phyloP scores from a whole-genome alignment of 2,113 vertebrate genomes.

The Leucosticte australis region DNA sequence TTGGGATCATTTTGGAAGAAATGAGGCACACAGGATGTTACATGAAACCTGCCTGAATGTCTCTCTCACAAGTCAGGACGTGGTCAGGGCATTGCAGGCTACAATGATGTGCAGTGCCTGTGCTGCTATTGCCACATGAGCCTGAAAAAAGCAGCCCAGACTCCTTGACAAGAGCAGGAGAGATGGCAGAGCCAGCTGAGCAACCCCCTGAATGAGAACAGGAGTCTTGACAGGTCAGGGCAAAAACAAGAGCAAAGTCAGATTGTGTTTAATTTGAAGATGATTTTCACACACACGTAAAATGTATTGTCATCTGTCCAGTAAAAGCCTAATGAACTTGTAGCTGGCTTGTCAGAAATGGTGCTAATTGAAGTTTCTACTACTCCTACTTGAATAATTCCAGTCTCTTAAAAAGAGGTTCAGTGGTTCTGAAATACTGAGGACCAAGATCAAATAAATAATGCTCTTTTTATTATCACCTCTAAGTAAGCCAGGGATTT shows the following conservation, averaged over 20 bases:
- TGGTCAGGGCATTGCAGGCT: rapidly evolving
- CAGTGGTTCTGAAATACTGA: background rate
- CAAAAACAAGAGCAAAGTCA: background rate
- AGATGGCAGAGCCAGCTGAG: background rate
- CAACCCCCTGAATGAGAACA: background rate
- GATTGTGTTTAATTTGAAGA: background rate
- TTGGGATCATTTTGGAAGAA: background rate
- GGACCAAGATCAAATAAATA: background rate
- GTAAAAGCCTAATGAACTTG: background rate
- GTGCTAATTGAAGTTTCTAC: background rate
- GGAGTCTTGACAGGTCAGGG: background rate
- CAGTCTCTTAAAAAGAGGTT: background rate
- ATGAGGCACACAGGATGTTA: rapidly evolving
- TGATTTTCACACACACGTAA: background rate
- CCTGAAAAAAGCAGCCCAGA: background rate
- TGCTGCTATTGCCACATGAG: background rate
- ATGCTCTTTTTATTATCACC: background rate
- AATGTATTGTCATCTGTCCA: background rate
- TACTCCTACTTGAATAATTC: background rate
- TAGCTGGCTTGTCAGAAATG: background rate
- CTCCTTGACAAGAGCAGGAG: background rate
- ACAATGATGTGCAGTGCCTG: rapidly evolving
- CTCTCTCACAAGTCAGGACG: rapidly evolving
- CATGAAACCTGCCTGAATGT: background rate
- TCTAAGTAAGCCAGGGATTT: background rate